These are phyloP conservation scores for Tolypeutes matacus DNA, from an alignment of 2,797 vertebrate genomes.

Conservation along the genomic window DNA sequence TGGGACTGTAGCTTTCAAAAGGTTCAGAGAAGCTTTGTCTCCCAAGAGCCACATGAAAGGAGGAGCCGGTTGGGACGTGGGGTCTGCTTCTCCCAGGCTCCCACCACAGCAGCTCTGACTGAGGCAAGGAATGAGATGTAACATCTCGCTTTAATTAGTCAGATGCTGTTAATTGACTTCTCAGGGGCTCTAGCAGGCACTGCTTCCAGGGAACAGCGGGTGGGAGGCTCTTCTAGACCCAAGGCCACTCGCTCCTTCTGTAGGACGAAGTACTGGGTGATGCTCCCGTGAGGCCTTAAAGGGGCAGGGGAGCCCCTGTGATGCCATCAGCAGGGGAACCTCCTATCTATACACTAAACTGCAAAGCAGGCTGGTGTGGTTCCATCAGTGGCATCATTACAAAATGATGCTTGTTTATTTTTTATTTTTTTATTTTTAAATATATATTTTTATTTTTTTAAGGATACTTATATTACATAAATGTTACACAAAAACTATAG, in stretches of 20 bases:
- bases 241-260: slow-evolving; percentile 31
- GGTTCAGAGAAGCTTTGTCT: slow-evolving; percentile 81
- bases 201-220: background rate
- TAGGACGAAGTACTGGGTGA: background rate
- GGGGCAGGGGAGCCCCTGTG: background rate
- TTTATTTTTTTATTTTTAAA: too few relatives aligned
- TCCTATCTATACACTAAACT: background rate
- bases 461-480: too few relatives aligned
- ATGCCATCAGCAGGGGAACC: background rate
- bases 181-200: background rate
- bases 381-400: slow-evolving; percentile 77
- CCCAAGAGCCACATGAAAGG: slow-evolving; percentile 87
- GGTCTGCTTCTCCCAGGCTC: slow-evolving; percentile 72
- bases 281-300: background rate
- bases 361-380: slow-evolving; percentile 67
- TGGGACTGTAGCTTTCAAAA: slow-evolving; percentile 82
- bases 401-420: slow-evolving; percentile 68
- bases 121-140: slow-evolving; percentile 79
- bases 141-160: slow-evolving; percentile 86
- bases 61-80: slow-evolving; percentile 73
- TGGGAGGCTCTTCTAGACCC: background rate
- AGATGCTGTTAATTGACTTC: slow-evolving; percentile 77
- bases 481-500: too few relatives aligned
- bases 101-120: slow-evolving; percentile 71
- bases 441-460: too few relatives aligned